Conservation (phyloP, 2,888 invertebrate species). For the Drosophila merina region DNA sequence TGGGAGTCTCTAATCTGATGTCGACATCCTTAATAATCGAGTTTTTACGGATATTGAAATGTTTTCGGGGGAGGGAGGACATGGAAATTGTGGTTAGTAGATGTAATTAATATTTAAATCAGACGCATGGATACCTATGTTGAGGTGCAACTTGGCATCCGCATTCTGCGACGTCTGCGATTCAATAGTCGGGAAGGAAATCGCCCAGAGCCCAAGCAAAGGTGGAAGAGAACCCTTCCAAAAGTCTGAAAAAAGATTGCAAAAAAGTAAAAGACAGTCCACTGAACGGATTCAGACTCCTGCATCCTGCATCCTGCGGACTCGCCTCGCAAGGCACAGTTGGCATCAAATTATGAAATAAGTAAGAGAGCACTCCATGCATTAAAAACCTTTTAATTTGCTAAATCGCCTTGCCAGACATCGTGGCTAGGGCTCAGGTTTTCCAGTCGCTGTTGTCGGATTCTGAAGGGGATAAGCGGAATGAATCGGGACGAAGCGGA, state of each 20-base stretch:
- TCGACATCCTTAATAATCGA: slow-evolving; percentile 1
- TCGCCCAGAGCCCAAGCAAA: slow-evolving; percentile 52
- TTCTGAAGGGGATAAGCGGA: slow-evolving; percentile 27
- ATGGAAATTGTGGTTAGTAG: neutral
- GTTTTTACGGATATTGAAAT: slow-evolving; percentile 11
- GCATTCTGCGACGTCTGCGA: slow-evolving; percentile 8
- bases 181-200: slow-evolving; percentile 43
- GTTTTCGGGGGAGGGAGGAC: neutral
- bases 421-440: slow-evolving; percentile 40
- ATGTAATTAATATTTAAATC: neutral
- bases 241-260: slow-evolving; percentile 26
- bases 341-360: slow-evolving; percentile 80
- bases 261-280: slow-evolving; percentile 45
- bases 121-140: neutral
- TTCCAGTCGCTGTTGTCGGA: slow-evolving; percentile 12
- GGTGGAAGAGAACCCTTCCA: slow-evolving; percentile 10
- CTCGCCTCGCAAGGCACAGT: slow-evolving; percentile 43
- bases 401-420: slow-evolving; percentile 83
- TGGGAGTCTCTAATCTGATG: slow-evolving; percentile 6
- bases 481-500: slow-evolving; percentile 46
- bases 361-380: slow-evolving; percentile 82
- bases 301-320: slow-evolving; percentile 23
- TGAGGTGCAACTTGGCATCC: neutral
- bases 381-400: slow-evolving; percentile 84
- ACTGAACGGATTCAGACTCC: slow-evolving; percentile 9